Evolutionary conservation across 2,888 invertebrate species (phyloP), one percentile per base, ranked within the genome.

Genomic region (Physocephala rufipes): DNA sequence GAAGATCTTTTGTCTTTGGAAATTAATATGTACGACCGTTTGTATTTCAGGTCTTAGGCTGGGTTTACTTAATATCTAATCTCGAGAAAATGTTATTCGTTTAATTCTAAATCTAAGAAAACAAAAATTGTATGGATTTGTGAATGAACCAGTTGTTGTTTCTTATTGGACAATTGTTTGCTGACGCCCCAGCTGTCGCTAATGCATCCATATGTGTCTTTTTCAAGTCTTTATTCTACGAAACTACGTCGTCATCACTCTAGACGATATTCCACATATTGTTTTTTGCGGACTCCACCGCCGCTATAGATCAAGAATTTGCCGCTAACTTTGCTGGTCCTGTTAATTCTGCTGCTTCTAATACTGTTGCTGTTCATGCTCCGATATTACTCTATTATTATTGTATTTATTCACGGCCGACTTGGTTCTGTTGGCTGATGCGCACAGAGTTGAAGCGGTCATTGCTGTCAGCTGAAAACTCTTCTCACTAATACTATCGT

Each of bases 181-280:
- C 36, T 7, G 74, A 36, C 73, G 74, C n/a, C 74, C 76, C 15
- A 72, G 73, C 28, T 73, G 70, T 51, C 68, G 67, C 15, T 62
- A 62, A 43, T 36, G 62, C 1, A 12, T 53, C 24, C 53, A 36
- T n/a, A 36, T n/a, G n/a, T 82, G 83, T 77, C 81, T 82, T 74
- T 82, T 82, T n/a, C n/a, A 9, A 84, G 83, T 86, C 72, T 81
- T 79, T 72, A 82, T 79, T 75, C 86, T 86, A 77, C 84, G 24
- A 84, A 80, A 71, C 86, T 86, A 67, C 86, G 83, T 74, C 85
- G 85, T 49, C 86, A 82, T 66, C 83, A 80, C 78, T 85, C 85
- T 67, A 79, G 78, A 76, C 82, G 84, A 74, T 84, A 84, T 77
- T 85, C 86, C 82, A 85, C 84, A 75, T 83, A 84, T 84, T 82